Conservation (phyloP, 2,888 invertebrate species). For the Cheilosia vernalis region DNA sequence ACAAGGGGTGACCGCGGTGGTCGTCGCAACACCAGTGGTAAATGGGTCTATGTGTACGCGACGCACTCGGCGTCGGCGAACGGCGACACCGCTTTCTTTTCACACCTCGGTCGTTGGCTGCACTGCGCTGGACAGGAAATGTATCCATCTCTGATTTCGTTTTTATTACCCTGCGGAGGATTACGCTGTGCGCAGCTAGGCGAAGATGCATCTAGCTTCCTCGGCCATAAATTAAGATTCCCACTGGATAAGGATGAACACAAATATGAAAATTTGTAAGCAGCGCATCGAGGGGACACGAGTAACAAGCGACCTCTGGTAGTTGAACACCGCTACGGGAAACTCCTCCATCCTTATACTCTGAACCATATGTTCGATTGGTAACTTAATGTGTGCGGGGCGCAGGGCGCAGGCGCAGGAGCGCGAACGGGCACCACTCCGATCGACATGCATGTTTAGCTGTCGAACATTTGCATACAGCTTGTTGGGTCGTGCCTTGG, state of each 20-base stretch:
- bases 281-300: slow-evolving; percentile 38
- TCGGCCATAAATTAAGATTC: slow-evolving; percentile 71
- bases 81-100: slow-evolving; percentile 52
- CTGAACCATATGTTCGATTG: slow-evolving; percentile 58
- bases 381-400: slow-evolving; percentile 14
- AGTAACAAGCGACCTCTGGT: slow-evolving; percentile 56
- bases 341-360: slow-evolving; percentile 12
- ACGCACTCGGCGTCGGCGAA: slow-evolving; percentile 1
- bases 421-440: slow-evolving; percentile 15
- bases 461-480: slow-evolving; percentile 76
- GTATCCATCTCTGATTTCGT: slow-evolving; percentile 71
- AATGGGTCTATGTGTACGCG: slow-evolving; percentile 15
- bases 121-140: slow-evolving; percentile 64
- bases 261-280: slow-evolving; percentile 69
- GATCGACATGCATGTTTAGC: slow-evolving; percentile 72
- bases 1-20: slow-evolving; percentile 68
- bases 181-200: slow-evolving; percentile 32
- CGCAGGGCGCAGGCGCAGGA: not conserved
- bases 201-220: slow-evolving; percentile 59
- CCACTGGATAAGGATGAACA: slow-evolving; percentile 54
- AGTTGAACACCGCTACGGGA: slow-evolving; percentile 31
- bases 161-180: slow-evolving; percentile 65
- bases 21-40: slow-evolving; percentile 42
- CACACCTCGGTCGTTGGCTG: slow-evolving; percentile 63
- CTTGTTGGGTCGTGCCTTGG: slow-evolving; percentile 73